Base-by-base conservation (phyloP, 1,140 invertebrate genomes). In the Acromyrmex echinatior region DNA sequence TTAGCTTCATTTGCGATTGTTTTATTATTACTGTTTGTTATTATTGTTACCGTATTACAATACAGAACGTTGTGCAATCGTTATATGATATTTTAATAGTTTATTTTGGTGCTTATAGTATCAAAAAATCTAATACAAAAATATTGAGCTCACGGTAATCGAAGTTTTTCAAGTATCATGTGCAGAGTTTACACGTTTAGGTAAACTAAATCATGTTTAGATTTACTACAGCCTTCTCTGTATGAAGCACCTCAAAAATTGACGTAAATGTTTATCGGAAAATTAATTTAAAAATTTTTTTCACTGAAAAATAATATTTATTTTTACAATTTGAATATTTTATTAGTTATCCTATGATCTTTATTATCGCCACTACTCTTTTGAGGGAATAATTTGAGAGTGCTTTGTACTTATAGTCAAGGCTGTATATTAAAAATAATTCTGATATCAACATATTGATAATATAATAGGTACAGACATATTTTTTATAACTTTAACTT, bases 1-100 rank as follows among this genome's bases (percentile, higher is more conserved):
- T 80, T 80, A 68, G 66, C 31, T 84, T 62, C 70, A 84, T 74
- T 63, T 65, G 6, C 56, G 14, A 49, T 25, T 45, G 60, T 84
- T 84, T 73, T 74, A 62, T 68, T 53, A 70, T 76, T 58, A 60
- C 65, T 68, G 65, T 45, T 25, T 51, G 66, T 70, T 70, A 70
- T 68, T 49, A 68, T 70, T 70, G 39, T 49, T 70, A 28, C 6
- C 39, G 1, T 25, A 51, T 49, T 70, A 70, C 66, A 49, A 25
- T 70, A 25, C n/a, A 25, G 21, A 49, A 25, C 3, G 21, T 70
- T 70, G 21, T n/a, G n/a, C 39, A 45, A 21, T 21, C 49, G 35
- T 25, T 6, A 25, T 16, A 28, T 21, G 5, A 70, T 70, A 49
- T 70, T 63, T 49, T 70, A 70, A 70, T 70, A 70, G 12, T 21